Evolutionary conservation across 2,113 vertebrate genomes (phyloP).

Genomic region (Varanus komodoensis): DNA sequence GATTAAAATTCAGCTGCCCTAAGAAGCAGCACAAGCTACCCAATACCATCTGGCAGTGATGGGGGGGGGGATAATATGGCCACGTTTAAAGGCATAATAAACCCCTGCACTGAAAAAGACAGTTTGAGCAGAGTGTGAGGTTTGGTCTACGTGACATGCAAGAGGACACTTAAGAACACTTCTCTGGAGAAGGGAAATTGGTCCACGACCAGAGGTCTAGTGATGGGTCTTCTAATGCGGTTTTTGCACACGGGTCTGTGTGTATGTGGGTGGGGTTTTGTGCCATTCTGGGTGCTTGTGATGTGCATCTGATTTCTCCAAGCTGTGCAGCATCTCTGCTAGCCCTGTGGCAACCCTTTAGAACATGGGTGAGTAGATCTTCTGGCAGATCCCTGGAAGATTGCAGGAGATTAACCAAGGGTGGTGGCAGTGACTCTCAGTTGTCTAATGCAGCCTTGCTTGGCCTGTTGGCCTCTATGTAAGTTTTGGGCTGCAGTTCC

Average conservation of each 20-base stretch:
- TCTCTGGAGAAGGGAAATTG: fast-evolving
- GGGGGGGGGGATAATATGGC: background rate
- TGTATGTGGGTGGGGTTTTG: background rate
- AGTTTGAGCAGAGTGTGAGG: fast-evolving
- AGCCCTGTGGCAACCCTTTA: background rate
- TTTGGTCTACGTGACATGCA: fast-evolving
- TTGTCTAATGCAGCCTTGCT: too few relatives aligned
- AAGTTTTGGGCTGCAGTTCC: too few relatives aligned
- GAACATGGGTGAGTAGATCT: background rate
- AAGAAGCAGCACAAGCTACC: fast-evolving
- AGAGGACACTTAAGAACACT: background rate
- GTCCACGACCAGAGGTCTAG: fast-evolving
- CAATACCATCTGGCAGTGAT: constrained; percentile 44
- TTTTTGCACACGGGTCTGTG: fast-evolving
- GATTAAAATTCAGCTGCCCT: constrained; percentile 40
- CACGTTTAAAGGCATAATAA: fast-evolving
- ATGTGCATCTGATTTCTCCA: background rate
- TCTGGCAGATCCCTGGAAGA: too few relatives aligned
- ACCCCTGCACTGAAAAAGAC: background rate
- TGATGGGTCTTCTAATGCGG: fast-evolving
- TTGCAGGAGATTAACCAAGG: too few relatives aligned
- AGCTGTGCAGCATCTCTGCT: background rate
- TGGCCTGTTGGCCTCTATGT: too few relatives aligned
- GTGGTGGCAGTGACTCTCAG: too few relatives aligned
- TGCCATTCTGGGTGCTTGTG: background rate